These are phyloP conservation scores for Mesembrinibis cayennensis DNA, from an alignment of 2,113 vertebrate genomes.

Conservation along the genomic window DNA sequence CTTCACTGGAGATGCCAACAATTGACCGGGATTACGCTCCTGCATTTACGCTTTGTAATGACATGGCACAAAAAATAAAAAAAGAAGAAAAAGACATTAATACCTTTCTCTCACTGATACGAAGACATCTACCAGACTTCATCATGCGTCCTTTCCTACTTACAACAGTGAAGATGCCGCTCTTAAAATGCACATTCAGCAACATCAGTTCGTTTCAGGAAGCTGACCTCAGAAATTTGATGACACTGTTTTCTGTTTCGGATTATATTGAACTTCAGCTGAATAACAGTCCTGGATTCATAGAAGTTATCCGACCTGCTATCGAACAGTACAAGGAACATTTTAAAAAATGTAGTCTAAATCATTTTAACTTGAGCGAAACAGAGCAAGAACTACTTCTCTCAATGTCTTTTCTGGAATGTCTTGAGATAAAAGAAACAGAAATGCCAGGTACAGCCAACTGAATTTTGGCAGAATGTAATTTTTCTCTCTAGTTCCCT, in stretches of 20 bases:
- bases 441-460: not conserved
- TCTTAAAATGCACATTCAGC: not conserved
- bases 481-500: not conserved
- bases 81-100: not conserved
- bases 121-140: not conserved
- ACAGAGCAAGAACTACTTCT: not conserved
- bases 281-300: not conserved
- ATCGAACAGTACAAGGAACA: not conserved
- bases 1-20: not conserved
- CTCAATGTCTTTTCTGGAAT: not conserved
- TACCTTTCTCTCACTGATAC: not conserved
- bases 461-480: not conserved
- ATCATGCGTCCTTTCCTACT: not conserved
- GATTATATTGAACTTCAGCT: constrained; percentile 17
- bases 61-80: not conserved
- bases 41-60: not conserved
- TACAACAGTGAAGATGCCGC: not conserved
- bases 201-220: not conserved
- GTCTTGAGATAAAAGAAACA: not conserved
- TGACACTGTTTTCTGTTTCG: constrained; percentile 7
- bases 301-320: not conserved
- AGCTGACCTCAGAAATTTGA: not conserved
- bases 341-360: not conserved
- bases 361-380: not conserved
- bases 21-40: not conserved